Conservation (phyloP, 2,888 invertebrate genomes). For the Tenthredo livida region DNA sequence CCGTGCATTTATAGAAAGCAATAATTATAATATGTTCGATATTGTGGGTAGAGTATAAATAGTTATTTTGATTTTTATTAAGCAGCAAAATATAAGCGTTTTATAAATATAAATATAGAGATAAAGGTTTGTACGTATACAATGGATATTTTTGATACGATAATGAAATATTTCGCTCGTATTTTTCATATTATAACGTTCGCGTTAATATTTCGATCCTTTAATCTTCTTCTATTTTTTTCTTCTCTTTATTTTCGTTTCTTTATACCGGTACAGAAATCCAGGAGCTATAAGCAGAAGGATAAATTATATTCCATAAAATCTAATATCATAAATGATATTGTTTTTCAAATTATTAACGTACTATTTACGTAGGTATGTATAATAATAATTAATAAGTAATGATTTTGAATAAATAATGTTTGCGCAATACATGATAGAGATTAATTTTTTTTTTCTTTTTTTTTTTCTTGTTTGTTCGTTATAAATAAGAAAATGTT, state of each 20-base stretch:
- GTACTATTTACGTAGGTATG: background rate
- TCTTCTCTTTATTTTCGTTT: background rate
- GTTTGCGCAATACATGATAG: background rate
- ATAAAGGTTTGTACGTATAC: background rate
- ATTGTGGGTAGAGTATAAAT: background rate
- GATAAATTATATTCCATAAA: background rate
- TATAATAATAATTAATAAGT: background rate
- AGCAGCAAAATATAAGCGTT: background rate
- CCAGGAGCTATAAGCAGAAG: background rate
- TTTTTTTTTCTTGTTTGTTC: background rate
- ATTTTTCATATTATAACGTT: too few species aligned
- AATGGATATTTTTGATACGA: conserved; percentile 25
- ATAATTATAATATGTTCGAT: conserved; percentile 23
- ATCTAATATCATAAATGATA: background rate
- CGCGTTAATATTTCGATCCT: background rate
- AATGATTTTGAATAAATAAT: background rate
- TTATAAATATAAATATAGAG: background rate
- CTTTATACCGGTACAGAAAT: background rate
- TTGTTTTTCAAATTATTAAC: background rate
- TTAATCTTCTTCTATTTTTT: background rate
- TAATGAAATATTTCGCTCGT: background rate
- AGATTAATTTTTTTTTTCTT: background rate
- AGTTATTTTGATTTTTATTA: conserved; percentile 4
- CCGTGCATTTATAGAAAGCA: conserved; percentile 28
- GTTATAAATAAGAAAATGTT: background rate